Evolutionary conservation across 2,797 vertebrate species (phyloP), one percentile per base, ranked within the genome.

Genomic region (Enoplosus armatus): DNA sequence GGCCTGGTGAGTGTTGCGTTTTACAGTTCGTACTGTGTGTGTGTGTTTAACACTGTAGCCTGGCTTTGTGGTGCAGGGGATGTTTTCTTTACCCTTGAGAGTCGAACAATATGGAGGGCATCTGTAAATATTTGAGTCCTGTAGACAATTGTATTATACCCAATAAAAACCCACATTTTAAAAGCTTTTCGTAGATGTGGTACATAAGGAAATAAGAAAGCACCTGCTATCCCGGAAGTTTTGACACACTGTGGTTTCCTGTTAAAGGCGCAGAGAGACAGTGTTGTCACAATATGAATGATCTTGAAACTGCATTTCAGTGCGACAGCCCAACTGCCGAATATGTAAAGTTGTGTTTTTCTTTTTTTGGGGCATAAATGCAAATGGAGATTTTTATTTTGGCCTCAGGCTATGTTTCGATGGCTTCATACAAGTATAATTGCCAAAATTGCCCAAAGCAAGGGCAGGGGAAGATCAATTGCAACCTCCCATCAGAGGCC

Each of bases 1-100:
- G 97, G 98, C 41, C 95, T 99, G 96, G 98, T 99, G 92, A 97
- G 97, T 96, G 77, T 77, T 45, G 2, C 9, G n/a, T 68, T 33
- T 77, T 9, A 55, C n/a, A 35, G 48, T 55, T 69, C 16, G 12
- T 63, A 2, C 24, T 48, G 2, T 68, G 5, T 72, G 6, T 43
- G 3, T n/a, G 16, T 51, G 1, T 72, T n/a, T 37, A 0, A n/a
- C 26, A 22, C 27, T n/a, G 39, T 60, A 45, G 43, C 29, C 47
- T 56, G 7, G 16, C 35, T 51, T 24, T 58, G 9, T 56, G 29
- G 47, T 7, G 8, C 22, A 51, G 5, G 27, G 24, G 0, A 5
- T 24, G 45, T 43, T 61, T 61, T 47, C n/a, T 54, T 62, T 20
- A 41, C 26, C 6, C 10, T 41, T 29, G 11, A 27, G 11, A 8